Conservation (phyloP, 2,797 vertebrate species). For the Galagoides demidoff region DNA sequence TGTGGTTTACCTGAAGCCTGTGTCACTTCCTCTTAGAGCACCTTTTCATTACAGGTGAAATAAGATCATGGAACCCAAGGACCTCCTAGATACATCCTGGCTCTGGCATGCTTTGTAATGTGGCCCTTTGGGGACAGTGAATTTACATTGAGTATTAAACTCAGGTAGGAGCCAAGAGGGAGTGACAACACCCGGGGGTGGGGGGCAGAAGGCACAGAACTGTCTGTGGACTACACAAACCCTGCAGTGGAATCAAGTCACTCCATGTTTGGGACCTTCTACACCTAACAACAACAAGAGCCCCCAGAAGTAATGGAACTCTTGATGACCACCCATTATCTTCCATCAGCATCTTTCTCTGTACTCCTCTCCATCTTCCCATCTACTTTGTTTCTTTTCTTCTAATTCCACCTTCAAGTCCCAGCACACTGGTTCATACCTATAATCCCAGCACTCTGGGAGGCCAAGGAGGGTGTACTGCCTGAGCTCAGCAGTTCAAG, state of each 20-base stretch:
- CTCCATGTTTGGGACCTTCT: background rate
- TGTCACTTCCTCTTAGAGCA: too few species aligned
- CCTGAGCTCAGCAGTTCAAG: too few species aligned
- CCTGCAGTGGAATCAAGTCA: background rate
- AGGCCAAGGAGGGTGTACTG: too few species aligned
- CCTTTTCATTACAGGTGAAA: background rate
- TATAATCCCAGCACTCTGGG: too few species aligned
- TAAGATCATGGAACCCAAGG: background rate
- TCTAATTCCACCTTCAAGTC: background rate
- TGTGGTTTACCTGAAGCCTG: background rate
- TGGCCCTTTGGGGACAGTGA: background rate
- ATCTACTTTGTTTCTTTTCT: background rate
- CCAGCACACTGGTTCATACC: too few species aligned
- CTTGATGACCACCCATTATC: fast-evolving
- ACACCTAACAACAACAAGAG: background rate
- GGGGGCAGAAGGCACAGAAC: background rate
- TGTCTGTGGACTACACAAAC: background rate
- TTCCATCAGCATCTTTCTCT: background rate
- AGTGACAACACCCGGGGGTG: fast-evolving
- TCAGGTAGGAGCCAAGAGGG: background rate
- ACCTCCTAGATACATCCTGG: background rate
- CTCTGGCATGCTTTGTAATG: background rate
- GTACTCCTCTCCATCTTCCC: background rate
- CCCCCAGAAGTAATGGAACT: background rate
- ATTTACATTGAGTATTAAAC: background rate